Evolutionary conservation across 64 coral and sea anemone species (phyloP).

Genomic region (Cladopsammia gracilis): DNA sequence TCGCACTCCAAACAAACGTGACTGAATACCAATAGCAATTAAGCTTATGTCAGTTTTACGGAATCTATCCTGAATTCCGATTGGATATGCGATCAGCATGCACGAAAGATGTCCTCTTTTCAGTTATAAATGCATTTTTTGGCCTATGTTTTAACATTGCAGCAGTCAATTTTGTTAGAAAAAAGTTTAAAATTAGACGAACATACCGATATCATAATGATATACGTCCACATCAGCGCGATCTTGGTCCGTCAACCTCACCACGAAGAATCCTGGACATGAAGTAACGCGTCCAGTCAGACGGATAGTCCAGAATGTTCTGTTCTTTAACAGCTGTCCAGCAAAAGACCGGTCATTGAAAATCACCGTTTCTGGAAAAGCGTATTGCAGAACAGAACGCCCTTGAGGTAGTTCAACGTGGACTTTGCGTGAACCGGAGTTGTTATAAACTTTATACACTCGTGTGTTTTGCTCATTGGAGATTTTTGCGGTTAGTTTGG

Average conservation of each 20-base stretch:
- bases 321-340: conserved; percentile 63
- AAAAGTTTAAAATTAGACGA: no score
- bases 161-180: no score
- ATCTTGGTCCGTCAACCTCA: conserved; percentile 79
- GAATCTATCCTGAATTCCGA: no score
- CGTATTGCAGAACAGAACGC: conserved; percentile 55
- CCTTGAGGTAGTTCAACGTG: conserved; percentile 57
- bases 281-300: conserved; percentile 46
- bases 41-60: no score
- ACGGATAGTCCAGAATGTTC: conserved; percentile 84
- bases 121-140: no score
- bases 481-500: conserved; percentile 43
- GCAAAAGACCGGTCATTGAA: conserved; percentile 56
- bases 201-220: conserved; percentile 85
- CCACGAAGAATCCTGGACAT: conserved; percentile 76
- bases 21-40: no score
- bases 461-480: conserved; percentile 2
- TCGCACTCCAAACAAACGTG: no score
- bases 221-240: conserved; percentile 68
- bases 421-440: conserved; percentile 6
- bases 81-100: no score
- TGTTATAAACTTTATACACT: conserved; percentile 73
- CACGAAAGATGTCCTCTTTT: no score
- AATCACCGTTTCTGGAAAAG: conserved; percentile 64
- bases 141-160: no score